Conservation (phyloP, 30 jellyfish, hydroid and myxozoan genomes). For the Sanderia malayensis region DNA sequence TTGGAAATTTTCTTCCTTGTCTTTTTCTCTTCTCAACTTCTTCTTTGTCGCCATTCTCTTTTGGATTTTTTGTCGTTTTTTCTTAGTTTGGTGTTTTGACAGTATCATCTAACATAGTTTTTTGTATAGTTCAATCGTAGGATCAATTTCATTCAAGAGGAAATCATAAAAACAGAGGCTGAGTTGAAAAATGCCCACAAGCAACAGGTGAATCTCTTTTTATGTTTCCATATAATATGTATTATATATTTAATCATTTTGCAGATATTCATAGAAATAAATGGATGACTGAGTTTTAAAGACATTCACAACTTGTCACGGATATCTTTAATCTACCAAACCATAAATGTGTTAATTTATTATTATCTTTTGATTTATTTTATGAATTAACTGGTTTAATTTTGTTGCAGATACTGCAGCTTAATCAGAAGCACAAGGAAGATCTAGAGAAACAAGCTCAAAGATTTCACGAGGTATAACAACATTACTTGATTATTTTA, state of each 20-base stretch:
- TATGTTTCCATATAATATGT: too few relatives aligned
- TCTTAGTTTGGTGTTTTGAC: neutral
- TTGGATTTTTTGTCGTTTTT: too few relatives aligned
- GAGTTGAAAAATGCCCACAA: slow-evolving; percentile 62
- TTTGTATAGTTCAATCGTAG: slow-evolving; percentile 56
- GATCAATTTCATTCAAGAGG: slow-evolving; percentile 58
- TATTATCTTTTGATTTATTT: too few relatives aligned
- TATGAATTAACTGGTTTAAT: neutral
- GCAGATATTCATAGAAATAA: neutral
- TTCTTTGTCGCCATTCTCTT: too few relatives aligned
- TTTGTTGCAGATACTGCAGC: slow-evolving; percentile 28
- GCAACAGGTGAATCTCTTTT: slow-evolving; percentile 72
- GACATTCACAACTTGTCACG: too few relatives aligned
- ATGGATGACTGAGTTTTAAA: neutral
- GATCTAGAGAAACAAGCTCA: slow-evolving; percentile 52
- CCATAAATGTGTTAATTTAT: too few relatives aligned
- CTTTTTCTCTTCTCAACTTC: too few relatives aligned
- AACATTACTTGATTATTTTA: too few relatives aligned
- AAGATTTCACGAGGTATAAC: slow-evolving; percentile 72
- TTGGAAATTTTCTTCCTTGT: too few relatives aligned
- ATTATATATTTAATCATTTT: too few relatives aligned
- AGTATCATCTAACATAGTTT: neutral
- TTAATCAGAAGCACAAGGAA: slow-evolving; percentile 49
- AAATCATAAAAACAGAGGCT: slow-evolving; percentile 56
- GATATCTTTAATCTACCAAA: too few relatives aligned